phyloP scores from a whole-genome alignment of 2,113 vertebrate species.

The Vulpes vulpes region DNA sequence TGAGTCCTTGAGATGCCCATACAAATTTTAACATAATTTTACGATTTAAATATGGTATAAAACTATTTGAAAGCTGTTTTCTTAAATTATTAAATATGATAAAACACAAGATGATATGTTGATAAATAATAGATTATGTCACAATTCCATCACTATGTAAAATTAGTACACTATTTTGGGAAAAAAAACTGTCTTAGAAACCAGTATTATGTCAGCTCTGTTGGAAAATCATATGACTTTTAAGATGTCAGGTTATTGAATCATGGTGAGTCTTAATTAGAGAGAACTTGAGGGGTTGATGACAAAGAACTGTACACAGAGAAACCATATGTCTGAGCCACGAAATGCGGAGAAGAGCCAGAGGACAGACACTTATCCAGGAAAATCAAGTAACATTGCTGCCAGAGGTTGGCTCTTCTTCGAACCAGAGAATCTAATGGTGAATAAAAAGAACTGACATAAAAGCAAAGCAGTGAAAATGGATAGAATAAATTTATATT shows the following conservation, averaged over 20 bases:
- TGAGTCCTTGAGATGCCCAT: background rate
- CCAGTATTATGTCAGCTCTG: background rate
- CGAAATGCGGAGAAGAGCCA: background rate
- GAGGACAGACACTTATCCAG: background rate
- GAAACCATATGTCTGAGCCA: background rate
- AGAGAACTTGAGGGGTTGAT: constrained; percentile 34
- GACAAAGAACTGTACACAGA: background rate
- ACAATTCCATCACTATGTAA: background rate
- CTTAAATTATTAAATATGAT: background rate
- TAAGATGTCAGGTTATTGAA: background rate
- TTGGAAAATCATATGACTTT: constrained; percentile 11
- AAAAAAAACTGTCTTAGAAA: background rate
- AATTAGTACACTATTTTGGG: background rate
- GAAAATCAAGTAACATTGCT: background rate
- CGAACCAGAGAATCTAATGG: background rate
- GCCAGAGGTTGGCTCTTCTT: background rate
- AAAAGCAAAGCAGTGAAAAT: background rate
- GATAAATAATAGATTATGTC: background rate
- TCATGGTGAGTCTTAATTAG: background rate
- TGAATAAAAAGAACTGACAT: background rate
- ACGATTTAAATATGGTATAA: background rate
- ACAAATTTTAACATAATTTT: background rate
- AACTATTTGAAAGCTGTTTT: background rate
- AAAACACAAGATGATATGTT: background rate
- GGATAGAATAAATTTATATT: background rate